Conservation (phyloP, 1,140 invertebrate genomes). For the Zaprionus ghesquierei region DNA sequence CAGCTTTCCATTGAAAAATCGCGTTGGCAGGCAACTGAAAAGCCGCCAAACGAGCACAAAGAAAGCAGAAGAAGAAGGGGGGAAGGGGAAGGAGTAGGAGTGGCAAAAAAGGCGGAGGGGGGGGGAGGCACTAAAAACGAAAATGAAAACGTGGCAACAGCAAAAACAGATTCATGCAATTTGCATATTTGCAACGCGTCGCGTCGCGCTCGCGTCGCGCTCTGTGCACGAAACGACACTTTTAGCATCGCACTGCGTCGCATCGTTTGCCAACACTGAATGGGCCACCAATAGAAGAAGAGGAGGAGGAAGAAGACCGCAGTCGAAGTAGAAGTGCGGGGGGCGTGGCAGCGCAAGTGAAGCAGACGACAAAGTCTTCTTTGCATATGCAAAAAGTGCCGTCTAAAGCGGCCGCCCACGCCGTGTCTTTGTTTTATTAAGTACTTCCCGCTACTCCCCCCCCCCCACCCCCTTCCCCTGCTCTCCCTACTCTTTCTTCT, state of each 20-base stretch:
- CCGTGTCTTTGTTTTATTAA: constrained; percentile 74
- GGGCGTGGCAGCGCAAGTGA: constrained; percentile 1
- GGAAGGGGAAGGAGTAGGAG: neutral
- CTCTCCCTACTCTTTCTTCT: neutral
- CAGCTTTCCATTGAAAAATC: constrained; percentile 31
- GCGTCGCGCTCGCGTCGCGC: constrained; percentile 8
- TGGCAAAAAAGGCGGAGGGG: too few species aligned
- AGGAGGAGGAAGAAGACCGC: constrained; percentile 15
- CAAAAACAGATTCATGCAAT: constrained; percentile 68
- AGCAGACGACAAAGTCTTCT: constrained; percentile 3
- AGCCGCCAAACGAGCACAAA: neutral
- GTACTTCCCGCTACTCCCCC: constrained; percentile 46
- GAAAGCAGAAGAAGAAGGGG: neutral
- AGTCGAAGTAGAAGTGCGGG: constrained; percentile 1
- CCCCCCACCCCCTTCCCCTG: neutral
- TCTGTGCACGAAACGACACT: constrained; percentile 29
- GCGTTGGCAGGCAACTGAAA: constrained; percentile 15
- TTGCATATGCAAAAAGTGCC: constrained; percentile 52
- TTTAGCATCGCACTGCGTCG: constrained; percentile 15
- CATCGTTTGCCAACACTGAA: constrained; percentile 54
- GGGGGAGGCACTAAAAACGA: neutral
- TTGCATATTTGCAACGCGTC: constrained; percentile 65
- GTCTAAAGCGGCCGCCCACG: constrained; percentile 46
- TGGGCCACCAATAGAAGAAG: constrained; percentile 12
- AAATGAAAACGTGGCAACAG: constrained; percentile 30